Percentiles rank a stretch among this genome's conserved stretches.
Conservation (phyloP, 2,888 invertebrate genomes). For the Linyphia triangularis region DNA sequence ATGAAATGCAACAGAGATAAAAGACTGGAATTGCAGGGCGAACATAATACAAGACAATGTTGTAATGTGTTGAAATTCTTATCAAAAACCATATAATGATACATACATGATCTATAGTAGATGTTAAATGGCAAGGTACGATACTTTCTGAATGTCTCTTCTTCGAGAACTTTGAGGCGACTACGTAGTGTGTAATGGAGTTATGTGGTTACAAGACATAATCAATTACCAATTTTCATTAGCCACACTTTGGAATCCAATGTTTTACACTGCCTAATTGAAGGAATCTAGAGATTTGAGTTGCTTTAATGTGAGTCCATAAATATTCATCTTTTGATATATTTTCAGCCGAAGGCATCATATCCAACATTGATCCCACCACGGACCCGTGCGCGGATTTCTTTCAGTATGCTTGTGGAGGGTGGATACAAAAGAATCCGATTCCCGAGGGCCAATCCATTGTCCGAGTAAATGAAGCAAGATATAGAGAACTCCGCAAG, state of each 20-base stretch:
- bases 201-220: too few relatives aligned
- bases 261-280: neutral
- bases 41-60: too few relatives aligned
- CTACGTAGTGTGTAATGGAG: too few relatives aligned
- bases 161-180: too few relatives aligned
- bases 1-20: too few relatives aligned
- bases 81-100: too few relatives aligned
- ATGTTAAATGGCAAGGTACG: too few relatives aligned
- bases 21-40: too few relatives aligned
- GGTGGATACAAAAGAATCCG: slow-evolving; percentile 89
- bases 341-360: slow-evolving; percentile 31
- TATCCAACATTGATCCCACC: slow-evolving; percentile 83
- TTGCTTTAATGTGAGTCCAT: neutral
- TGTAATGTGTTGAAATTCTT: too few relatives aligned
- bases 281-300: neutral
- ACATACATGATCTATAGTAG: too few relatives aligned
- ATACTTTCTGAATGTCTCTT: too few relatives aligned
- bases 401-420: slow-evolving; percentile 84
- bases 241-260: neutral
- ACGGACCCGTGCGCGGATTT: slow-evolving; percentile 93
- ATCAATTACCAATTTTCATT: neutral
- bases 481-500: slow-evolving; percentile 85
- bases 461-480: slow-evolving; percentile 96
- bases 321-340: neutral
- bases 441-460: slow-evolving; percentile 95